Evolutionary conservation across 2,797 vertebrate genomes (phyloP).

Genomic region (Chloroceryle amazona): DNA sequence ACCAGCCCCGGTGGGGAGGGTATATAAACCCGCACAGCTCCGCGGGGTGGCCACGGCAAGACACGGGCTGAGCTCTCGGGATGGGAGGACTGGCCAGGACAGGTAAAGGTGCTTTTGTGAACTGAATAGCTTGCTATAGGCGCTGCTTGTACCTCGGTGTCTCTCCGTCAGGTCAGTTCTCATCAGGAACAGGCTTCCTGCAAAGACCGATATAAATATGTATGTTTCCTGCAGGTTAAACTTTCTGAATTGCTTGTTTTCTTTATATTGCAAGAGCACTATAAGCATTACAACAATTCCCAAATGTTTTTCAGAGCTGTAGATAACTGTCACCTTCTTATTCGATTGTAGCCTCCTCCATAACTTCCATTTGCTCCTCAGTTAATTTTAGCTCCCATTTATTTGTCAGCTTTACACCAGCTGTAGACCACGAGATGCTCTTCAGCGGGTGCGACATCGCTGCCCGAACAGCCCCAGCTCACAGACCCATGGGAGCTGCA

Average conservation of each 20-base stretch:
- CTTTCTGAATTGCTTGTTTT: neutral
- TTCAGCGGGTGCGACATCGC: accelerated
- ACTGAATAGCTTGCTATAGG: neutral
- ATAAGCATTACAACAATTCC: neutral
- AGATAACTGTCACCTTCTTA: neutral
- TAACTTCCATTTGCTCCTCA: neutral
- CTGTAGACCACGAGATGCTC: neutral
- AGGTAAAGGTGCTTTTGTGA: conserved; percentile 26
- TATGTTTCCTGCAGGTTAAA: neutral
- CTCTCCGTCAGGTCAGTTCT: neutral
- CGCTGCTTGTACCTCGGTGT: neutral
- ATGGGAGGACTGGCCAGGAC: neutral
- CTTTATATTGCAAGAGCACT: neutral
- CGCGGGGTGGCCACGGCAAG: neutral
- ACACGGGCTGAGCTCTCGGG: neutral
- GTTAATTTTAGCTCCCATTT: neutral
- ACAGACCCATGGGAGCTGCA: neutral
- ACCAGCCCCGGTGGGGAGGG: accelerated
- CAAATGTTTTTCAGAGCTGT: neutral
- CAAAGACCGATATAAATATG: neutral
- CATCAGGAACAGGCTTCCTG: neutral
- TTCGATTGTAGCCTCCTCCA: neutral
- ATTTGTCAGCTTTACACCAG: neutral
- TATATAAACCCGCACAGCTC: neutral
- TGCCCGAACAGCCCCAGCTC: neutral